These are phyloP conservation scores for Mustela lutreola DNA, from an alignment of 2,113 vertebrate species.

Conservation along the genomic window DNA sequence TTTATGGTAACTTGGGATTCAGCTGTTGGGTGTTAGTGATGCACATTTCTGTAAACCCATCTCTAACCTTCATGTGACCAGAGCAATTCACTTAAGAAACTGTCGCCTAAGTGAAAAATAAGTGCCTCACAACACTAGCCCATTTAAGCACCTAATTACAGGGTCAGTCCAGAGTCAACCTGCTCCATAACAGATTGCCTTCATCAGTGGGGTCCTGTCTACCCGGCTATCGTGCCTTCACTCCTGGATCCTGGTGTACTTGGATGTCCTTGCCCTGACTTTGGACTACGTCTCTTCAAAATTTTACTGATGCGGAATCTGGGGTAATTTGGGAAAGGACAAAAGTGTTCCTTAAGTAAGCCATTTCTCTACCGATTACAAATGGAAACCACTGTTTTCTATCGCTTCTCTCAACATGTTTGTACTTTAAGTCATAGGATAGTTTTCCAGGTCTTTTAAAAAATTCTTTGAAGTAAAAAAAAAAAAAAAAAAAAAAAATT, in stretches of 20 bases:
- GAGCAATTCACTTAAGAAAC: constrained; percentile 72
- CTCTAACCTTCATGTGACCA: constrained; percentile 59
- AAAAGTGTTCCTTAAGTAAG: background rate
- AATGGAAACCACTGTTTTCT: background rate
- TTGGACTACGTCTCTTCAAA: background rate
- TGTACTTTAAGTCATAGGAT: background rate
- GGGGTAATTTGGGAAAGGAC: background rate
- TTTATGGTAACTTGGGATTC: background rate
- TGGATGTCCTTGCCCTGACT: background rate
- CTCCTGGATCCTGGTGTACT: background rate
- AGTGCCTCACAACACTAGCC: constrained; percentile 49
- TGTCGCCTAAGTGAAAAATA: constrained; percentile 69
- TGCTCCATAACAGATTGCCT: background rate
- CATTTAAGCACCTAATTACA: constrained; percentile 68
- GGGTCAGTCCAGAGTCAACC: constrained; percentile 44
- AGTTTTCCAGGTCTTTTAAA: background rate
- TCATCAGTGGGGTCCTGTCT: background rate
- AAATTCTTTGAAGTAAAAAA: background rate
- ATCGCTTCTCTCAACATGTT: background rate
- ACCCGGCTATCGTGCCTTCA: background rate
- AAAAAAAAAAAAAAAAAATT: background rate
- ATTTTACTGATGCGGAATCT: background rate
- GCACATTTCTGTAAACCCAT: background rate
- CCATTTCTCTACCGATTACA: background rate
- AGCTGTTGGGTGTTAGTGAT: background rate